phyloP scores from a whole-genome alignment of 2,113 vertebrate species.

The Myodes glareolus region DNA sequence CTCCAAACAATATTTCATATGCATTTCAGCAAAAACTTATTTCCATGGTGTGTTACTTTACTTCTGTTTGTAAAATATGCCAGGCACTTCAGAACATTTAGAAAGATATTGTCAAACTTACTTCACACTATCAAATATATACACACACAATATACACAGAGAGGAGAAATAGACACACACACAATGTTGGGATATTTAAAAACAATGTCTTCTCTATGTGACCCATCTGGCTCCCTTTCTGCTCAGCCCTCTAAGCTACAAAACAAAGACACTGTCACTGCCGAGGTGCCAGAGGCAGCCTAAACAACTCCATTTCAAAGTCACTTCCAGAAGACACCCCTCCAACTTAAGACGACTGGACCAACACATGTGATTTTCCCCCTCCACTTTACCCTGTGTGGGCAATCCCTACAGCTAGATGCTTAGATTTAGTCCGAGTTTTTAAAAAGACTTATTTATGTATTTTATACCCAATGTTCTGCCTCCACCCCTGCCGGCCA shows the following conservation, averaged over 20 bases:
- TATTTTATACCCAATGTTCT: too few species aligned
- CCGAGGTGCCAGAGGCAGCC: neutral
- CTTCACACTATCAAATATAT: neutral
- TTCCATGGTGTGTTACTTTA: neutral
- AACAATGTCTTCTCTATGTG: neutral
- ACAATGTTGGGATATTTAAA: neutral
- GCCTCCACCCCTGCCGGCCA: too few species aligned
- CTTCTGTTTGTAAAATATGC: neutral
- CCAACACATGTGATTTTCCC: neutral
- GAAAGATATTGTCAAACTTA: neutral
- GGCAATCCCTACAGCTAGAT: neutral
- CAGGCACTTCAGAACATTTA: neutral
- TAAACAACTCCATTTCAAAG: neutral
- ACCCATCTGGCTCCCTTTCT: neutral
- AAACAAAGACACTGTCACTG: neutral
- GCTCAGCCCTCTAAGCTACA: neutral
- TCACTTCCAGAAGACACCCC: neutral
- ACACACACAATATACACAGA: neutral
- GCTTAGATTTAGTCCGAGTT: neutral
- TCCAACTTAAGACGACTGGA: neutral
- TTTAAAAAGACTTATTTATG: too few species aligned
- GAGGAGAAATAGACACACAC: neutral
- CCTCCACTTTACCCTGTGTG: neutral
- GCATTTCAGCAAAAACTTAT: too few species aligned
- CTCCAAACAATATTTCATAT: too few species aligned